A percentile compares a stretch with the other conserved stretches of the same genome.
Conservation (phyloP, 1,140 invertebrate species). For the Microplitis demolitor region DNA sequence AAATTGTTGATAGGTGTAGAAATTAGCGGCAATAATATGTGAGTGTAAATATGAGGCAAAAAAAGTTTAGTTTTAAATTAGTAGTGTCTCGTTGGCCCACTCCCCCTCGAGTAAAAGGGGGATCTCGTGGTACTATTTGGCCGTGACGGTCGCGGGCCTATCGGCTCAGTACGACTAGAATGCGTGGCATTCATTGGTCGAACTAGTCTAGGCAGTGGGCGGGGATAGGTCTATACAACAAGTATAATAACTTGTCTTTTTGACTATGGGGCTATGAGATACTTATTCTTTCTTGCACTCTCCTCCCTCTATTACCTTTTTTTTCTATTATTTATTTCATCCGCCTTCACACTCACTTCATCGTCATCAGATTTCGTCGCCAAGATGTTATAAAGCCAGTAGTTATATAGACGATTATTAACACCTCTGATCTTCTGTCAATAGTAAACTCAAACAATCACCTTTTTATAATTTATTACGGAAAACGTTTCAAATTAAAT, state of each 20-base stretch:
- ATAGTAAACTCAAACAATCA: too few relatives aligned
- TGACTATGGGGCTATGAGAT: conserved; percentile 25
- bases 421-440: too few relatives aligned
- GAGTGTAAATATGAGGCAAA: neutral
- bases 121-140: neutral
- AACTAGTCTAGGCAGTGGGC: conserved; percentile 52
- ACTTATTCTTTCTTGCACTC: neutral
- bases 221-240: conserved; percentile 52
- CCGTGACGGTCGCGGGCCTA: conserved; percentile 37
- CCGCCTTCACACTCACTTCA: too few relatives aligned
- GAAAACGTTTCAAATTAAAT: too few relatives aligned
- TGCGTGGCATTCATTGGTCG: conserved; percentile 54
- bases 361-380: too few relatives aligned
- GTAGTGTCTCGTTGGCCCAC: neutral
- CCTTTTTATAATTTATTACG: too few relatives aligned
- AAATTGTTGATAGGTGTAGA: too few relatives aligned
- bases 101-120: conserved; percentile 8
- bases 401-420: too few relatives aligned
- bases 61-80: neutral
- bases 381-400: too few relatives aligned
- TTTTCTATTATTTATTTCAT: too few relatives aligned
- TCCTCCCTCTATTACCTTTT: too few relatives aligned
- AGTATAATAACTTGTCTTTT: conserved; percentile 14
- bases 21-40: too few relatives aligned
- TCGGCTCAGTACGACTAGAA: conserved; percentile 43